These are phyloP conservation scores for Diaphora mendica DNA, from an alignment of 2,888 invertebrate species.

Conservation along the genomic window DNA sequence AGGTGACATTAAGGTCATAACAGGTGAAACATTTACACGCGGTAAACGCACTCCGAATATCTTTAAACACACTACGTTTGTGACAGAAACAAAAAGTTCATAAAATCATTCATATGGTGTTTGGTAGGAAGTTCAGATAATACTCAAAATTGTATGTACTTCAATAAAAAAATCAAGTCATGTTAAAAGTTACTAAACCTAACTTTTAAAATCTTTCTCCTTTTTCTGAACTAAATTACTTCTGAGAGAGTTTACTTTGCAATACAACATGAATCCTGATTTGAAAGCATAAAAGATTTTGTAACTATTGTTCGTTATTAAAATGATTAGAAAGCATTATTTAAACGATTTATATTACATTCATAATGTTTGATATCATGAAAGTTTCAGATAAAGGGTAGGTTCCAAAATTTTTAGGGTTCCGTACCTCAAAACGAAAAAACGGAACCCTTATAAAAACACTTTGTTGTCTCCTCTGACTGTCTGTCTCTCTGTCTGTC, in stretches of 20 bases:
- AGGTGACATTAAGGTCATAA: conserved; percentile 19
- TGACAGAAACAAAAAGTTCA: conserved; percentile 18
- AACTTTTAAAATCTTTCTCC: not conserved
- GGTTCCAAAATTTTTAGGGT: no score
- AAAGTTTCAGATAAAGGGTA: no score
- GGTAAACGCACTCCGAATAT: conserved; percentile 19
- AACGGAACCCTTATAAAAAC: no score
- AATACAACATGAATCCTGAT: not conserved
- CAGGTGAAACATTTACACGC: conserved; percentile 30
- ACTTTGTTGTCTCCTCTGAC: no score
- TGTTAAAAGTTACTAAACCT: conserved; percentile 10
- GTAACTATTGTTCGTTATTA: no score
- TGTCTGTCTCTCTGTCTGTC: no score
- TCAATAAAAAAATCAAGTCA: not conserved
- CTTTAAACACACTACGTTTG: conserved; percentile 27
- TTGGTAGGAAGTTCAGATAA: conserved; percentile 5
- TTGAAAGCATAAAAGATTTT: no score
- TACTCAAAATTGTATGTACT: not conserved
- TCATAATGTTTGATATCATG: no score
- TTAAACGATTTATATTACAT: no score
- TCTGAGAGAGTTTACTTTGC: not conserved
- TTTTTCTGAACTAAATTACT: not conserved
- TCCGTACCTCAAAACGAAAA: no score
- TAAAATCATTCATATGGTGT: conserved; percentile 26
- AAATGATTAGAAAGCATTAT: not conserved